These are phyloP conservation scores for Gonatopus flavifemur DNA, from an alignment of 1,140 invertebrate genomes.

Conservation along the genomic window DNA sequence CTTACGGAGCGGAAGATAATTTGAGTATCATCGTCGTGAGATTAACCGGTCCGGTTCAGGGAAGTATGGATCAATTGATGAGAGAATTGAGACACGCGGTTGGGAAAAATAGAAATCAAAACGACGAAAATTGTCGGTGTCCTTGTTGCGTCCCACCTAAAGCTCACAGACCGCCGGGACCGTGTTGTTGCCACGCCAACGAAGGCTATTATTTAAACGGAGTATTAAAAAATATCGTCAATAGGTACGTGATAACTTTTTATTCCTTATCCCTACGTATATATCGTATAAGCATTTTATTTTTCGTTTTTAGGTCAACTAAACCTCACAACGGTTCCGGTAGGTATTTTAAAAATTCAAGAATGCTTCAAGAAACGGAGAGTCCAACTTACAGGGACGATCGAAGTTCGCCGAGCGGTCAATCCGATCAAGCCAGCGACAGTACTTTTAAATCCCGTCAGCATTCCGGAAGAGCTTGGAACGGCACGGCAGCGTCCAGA, in stretches of 20 bases:
- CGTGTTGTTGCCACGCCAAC: conserved; percentile 47
- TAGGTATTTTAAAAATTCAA: conserved; percentile 37
- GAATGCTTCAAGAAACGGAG: conserved; percentile 35
- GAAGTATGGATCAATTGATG: conserved; percentile 73
- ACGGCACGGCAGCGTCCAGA: conserved; percentile 43
- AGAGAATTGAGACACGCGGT: conserved; percentile 74
- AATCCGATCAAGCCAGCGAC: conserved; percentile 71
- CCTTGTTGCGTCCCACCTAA: conserved; percentile 46
- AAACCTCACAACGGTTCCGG: conserved; percentile 36
- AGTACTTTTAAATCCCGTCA: conserved; percentile 60
- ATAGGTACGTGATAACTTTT: conserved; percentile 37
- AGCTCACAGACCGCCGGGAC: conserved; percentile 41
- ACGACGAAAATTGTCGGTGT: conserved; percentile 54
- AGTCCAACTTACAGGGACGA: conserved; percentile 56
- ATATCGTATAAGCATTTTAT: too few species aligned
- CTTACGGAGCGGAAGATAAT: conserved; percentile 79
- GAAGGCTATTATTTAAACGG: conserved; percentile 54
- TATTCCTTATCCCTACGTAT: too few species aligned
- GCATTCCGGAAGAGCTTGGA: conserved; percentile 43
- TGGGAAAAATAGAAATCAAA: conserved; percentile 58
- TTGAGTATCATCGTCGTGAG: conserved; percentile 76
- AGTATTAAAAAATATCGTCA: conserved; percentile 50
- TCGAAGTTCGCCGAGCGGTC: conserved; percentile 79
- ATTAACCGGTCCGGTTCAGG: conserved; percentile 62
- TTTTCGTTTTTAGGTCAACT: conserved; percentile 27